phyloP scores from a whole-genome alignment of 2,888 invertebrate genomes.

The Pantelozetes paolii region DNA sequence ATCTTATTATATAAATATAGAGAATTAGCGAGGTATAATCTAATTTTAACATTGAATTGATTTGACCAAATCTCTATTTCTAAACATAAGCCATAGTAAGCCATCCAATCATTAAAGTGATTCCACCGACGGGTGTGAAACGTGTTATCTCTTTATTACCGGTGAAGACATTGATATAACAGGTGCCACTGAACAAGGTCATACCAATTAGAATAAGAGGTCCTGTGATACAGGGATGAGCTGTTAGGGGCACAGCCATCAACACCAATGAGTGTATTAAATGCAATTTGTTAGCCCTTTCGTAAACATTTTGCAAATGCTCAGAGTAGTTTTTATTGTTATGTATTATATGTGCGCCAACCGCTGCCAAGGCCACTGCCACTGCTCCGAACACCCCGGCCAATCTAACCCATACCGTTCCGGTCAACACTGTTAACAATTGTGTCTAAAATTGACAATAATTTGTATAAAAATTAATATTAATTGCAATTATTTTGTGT shows the following conservation, averaged over 20 bases:
- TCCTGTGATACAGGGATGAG: neutral
- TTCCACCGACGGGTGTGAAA: slow-evolving; percentile 4
- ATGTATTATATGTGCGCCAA: slow-evolving; percentile 26
- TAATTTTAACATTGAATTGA: too few relatives aligned
- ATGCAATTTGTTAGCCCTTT: slow-evolving; percentile 1
- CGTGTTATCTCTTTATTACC: neutral
- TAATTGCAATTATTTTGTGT: neutral
- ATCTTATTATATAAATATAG: too few relatives aligned
- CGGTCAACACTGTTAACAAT: neutral
- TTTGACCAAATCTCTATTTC: too few relatives aligned
- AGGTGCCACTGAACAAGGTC: neutral
- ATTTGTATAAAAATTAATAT: neutral
- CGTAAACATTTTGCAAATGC: neutral
- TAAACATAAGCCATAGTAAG: slow-evolving; percentile 14
- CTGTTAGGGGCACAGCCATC: neutral
- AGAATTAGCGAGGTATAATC: too few relatives aligned
- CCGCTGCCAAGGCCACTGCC: neutral
- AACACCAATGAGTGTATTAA: neutral
- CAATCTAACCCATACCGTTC: slow-evolving; percentile 2
- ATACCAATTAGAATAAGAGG: neutral
- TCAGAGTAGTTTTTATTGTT: neutral
- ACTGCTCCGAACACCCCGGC: neutral
- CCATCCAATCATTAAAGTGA: slow-evolving; percentile 10
- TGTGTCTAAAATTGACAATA: neutral
- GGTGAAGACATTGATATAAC: slow-evolving; percentile 22